Base-by-base conservation (phyloP, 2,113 vertebrate genomes). In the Dromiciops gliroides region DNA sequence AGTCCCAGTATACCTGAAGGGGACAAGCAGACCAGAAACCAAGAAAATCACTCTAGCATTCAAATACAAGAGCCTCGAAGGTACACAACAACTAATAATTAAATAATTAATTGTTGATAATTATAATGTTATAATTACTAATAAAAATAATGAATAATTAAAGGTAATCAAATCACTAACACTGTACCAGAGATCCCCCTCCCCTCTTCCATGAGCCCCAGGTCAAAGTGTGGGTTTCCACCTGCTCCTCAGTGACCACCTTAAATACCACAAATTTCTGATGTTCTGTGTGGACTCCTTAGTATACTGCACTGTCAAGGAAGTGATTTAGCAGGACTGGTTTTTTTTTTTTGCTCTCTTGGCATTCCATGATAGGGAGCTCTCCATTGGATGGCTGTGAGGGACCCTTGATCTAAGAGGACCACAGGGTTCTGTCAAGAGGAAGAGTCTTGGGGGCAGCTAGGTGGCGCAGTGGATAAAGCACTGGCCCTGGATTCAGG, bases 281-380 rank as follows among this genome's bases (percentile, higher is more conserved):
- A 0, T 89, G 23, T n/a, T 94, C 89, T 83, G n/a, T 93, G 6
- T 89, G 28, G 3, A 89, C 44, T 67, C 10, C 67, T 44, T n/a
- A n/a, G 6, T 8, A 75, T 92, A 16, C 50, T 50, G 89, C 93
- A 16, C 50, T 50, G 53, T 95, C 50, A 93, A 91, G 75, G 89
- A 91, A 91, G 50, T 93, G 49, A 94, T 49, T 92, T 53, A 67
- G 44, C 19, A 31, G 31, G 50, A 50, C 31, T 44, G 91, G 6
- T 95, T 92, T 94, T 31, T 75, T 91, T 95, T 47, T 92, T n/a
- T n/a, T n/a, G n/a, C 56, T 75, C 48, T 91, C 94, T 93, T 48
- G 3, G 22, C 48, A 23, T 67, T 94, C 67, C n/a, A 91, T 51
- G 24, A 83, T 60, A 92, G 92, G 88, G 16, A 90, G 89, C 11